A percentile compares a stretch with the other conserved stretches of the same genome.
phyloP scores from a whole-genome alignment of 64 coral and sea anemone species.

The Hydrozoanthus tunicans region DNA sequence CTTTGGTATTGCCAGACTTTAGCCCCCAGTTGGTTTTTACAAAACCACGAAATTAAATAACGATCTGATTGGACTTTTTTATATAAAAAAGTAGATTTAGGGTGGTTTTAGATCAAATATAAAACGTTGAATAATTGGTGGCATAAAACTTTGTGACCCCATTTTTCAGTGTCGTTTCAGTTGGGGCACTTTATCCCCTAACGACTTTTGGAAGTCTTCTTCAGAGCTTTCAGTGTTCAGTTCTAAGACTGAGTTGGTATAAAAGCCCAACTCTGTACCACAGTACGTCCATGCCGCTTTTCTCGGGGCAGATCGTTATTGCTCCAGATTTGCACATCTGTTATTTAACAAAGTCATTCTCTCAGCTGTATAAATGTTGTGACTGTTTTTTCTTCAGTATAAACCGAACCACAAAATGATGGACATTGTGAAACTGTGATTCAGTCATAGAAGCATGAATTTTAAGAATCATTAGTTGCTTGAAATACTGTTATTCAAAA shows the following conservation, averaged over 20 bases:
- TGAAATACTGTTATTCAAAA: too few species aligned
- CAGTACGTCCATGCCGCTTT: too few species aligned
- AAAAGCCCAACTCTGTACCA: not conserved
- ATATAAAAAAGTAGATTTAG: not conserved
- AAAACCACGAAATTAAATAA: not conserved
- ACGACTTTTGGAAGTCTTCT: not conserved
- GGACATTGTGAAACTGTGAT: too few species aligned
- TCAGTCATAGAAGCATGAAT: too few species aligned
- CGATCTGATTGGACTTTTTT: not conserved
- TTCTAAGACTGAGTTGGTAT: too few species aligned
- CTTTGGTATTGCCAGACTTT: too few species aligned
- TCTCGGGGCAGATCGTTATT: not conserved
- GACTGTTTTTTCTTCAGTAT: not conserved
- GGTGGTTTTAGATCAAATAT: not conserved
- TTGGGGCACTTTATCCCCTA: not conserved
- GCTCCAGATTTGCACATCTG: not conserved
- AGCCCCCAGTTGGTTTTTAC: not conserved
- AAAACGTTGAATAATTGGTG: not conserved
- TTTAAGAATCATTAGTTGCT: too few species aligned
- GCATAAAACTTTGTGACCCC: too few species aligned
- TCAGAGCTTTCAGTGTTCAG: too few species aligned
- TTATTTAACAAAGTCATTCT: conserved; percentile 13
- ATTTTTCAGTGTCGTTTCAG: too few species aligned
- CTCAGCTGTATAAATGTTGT: conserved; percentile 7
- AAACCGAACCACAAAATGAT: too few species aligned